Percentiles rank a stretch among this genome's conserved stretches.
phyloP scores from a whole-genome alignment of 2,113 vertebrate genomes.

The Emydura subglobosa region DNA sequence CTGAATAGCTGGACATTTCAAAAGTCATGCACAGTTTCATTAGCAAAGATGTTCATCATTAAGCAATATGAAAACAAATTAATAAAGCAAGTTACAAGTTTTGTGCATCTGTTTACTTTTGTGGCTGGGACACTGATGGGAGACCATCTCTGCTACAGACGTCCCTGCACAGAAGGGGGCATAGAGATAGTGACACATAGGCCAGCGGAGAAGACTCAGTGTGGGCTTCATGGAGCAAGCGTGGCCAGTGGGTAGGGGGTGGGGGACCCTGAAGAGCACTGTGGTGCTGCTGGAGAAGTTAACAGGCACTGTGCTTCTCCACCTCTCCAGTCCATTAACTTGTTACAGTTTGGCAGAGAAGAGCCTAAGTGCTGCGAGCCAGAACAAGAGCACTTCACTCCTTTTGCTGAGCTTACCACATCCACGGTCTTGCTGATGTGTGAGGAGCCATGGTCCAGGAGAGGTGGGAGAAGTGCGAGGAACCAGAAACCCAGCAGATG shows the following conservation, averaged over 20 bases:
- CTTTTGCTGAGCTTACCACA: not conserved
- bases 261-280: not conserved
- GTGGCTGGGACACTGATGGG: not conserved
- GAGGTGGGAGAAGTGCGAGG: not conserved
- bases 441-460: not conserved
- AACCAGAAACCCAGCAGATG: not conserved
- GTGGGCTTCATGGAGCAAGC: not conserved
- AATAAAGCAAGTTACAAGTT: not conserved
- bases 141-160: not conserved
- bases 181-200: not conserved
- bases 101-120: not conserved
- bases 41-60: not conserved
- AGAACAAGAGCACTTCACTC: not conserved
- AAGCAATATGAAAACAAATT: constrained; percentile 48
- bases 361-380: not conserved
- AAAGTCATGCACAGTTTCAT: not conserved
- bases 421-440: accelerated
- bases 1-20: not conserved
- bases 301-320: not conserved
- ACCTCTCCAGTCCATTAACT: not conserved
- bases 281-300: not conserved
- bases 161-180: not conserved
- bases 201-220: not conserved
- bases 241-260: not conserved
- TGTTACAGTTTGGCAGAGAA: not conserved